A percentile compares a stretch with the other conserved stretches of the same genome.
phyloP scores from a whole-genome alignment of 2,888 invertebrate genomes.

The Lepidocyrtoides sp. region DNA sequence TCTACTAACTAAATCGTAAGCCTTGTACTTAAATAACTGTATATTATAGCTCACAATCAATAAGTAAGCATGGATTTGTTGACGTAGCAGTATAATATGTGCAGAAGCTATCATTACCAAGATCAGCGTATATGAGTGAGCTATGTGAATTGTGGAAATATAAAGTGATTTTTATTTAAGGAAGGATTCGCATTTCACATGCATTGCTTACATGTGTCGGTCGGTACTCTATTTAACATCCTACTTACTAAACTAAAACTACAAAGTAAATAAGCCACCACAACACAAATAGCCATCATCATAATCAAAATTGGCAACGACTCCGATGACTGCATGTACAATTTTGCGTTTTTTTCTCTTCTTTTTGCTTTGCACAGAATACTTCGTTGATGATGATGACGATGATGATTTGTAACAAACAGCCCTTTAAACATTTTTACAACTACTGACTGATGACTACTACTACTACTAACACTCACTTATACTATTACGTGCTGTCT shows the following conservation, averaged over 20 bases:
- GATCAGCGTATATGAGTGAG: neutral
- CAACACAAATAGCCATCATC: constrained; percentile 77
- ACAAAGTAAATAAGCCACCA: constrained; percentile 36
- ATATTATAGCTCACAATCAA: constrained; percentile 42
- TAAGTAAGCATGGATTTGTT: constrained; percentile 33
- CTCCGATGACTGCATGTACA: constrained; percentile 40
- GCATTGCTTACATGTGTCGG: constrained; percentile 51
- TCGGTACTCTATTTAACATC: constrained; percentile 54
- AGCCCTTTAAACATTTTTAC: constrained; percentile 66
- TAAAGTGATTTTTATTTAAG: neutral
- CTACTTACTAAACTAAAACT: constrained; percentile 1
- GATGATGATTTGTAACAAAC: constrained; percentile 77
- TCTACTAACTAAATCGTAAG: neutral
- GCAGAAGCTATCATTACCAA: constrained; percentile 3
- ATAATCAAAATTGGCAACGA: constrained; percentile 79
- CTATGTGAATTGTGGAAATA: constrained; percentile 1
- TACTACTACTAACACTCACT: neutral
- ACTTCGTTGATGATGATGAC: constrained; percentile 51
- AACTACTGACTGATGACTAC: constrained; percentile 55
- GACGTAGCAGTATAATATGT: constrained; percentile 18
- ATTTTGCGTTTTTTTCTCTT: constrained; percentile 4
- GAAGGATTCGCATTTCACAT: constrained; percentile 56
- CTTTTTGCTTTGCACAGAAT: constrained; percentile 43
- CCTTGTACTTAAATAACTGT: neutral
- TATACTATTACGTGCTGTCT: constrained; percentile 32